Evolutionary conservation across 2,113 vertebrate genomes (phyloP).

Genomic region (human (Homo sapiens)): GRCh38 chr7:112903501-112904000

Average conservation of each 20-base stretch:
- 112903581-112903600: neutral
- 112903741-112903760: slow-evolving; percentile 6
- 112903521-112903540: no score
- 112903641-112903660: neutral
- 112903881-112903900: slow-evolving; percentile 2
- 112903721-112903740: neutral
- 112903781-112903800: neutral
- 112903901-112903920: neutral
- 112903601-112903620: neutral
- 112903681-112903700: neutral
- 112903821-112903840: neutral
- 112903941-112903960: slow-evolving; percentile 12
- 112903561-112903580: neutral
- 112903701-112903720: neutral
- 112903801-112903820: slow-evolving; percentile 27
- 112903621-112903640: neutral
- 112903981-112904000: slow-evolving; percentile 10
- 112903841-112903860: neutral
- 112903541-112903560: neutral
- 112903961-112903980: neutral
- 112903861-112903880: neutral
- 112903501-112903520: neutral
- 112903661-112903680: neutral
- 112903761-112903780: neutral
- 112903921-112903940: neutral